Evolutionary conservation across 2,113 vertebrate species (phyloP).

Genomic region (Chrysemys picta): DNA sequence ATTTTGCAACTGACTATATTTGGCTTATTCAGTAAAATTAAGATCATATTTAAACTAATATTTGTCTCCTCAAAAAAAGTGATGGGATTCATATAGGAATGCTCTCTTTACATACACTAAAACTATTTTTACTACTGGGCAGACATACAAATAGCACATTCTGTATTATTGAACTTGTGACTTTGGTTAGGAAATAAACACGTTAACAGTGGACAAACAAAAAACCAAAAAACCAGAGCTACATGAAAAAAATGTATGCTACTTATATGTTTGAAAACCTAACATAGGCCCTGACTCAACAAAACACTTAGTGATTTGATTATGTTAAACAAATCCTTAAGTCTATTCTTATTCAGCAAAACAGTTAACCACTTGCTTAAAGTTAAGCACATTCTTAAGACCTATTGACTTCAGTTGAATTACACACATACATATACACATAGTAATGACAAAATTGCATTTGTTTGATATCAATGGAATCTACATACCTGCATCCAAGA

Average conservation of each 20-base stretch:
- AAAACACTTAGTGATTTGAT: not conserved
- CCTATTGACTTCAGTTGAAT: not conserved
- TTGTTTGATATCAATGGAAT: not conserved
- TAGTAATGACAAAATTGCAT: not conserved
- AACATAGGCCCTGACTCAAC: not conserved
- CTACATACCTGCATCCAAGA: not conserved
- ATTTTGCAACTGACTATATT: not conserved
- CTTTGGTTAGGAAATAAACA: not conserved
- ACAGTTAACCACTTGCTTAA: not conserved
- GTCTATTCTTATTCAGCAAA: slow-evolving; percentile 36
- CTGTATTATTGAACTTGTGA: not conserved
- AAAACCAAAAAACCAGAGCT: not conserved
- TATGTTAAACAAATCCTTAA: rapidly evolving
- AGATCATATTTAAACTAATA: not conserved
- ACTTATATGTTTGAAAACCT: slow-evolving; percentile 4
- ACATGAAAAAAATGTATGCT: slow-evolving; percentile 13
- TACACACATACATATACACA: not conserved
- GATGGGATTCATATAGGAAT: not conserved
- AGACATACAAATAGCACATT: not conserved
- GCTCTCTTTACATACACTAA: not conserved
- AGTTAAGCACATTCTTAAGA: not conserved
- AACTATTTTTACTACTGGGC: not conserved
- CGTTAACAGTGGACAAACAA: slow-evolving; percentile 15
- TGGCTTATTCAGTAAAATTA: not conserved
- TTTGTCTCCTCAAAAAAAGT: not conserved